Conservation (phyloP, 2,113 vertebrate genomes). For the Platysternon megacephalum region DNA sequence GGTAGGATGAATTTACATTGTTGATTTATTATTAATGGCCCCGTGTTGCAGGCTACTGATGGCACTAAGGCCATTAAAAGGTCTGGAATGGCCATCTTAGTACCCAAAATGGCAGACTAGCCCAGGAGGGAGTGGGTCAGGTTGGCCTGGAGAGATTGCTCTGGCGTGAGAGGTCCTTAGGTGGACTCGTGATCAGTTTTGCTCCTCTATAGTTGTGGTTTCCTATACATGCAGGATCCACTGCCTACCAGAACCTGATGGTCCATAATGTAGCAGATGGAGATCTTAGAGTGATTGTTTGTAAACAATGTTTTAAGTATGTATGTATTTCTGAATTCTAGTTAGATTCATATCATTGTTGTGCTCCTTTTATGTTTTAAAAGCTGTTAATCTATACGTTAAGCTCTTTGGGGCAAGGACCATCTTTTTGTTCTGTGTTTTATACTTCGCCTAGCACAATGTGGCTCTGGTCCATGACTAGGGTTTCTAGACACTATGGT, state of each 20-base stretch:
- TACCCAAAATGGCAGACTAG: neutral
- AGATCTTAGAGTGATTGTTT: constrained; percentile 17
- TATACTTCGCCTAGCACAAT: neutral
- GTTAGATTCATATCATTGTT: neutral
- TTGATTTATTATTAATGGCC: neutral
- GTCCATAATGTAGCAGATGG: neutral
- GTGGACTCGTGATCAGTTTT: neutral
- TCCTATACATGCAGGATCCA: constrained; percentile 14
- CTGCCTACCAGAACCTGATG: constrained; percentile 2
- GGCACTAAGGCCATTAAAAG: neutral
- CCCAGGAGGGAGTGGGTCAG: neutral
- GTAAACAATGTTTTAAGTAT: neutral
- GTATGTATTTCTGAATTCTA: neutral
- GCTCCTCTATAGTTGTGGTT: constrained; percentile 20
- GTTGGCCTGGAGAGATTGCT: neutral
- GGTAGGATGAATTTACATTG: constrained; percentile 77
- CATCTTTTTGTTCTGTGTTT: neutral
- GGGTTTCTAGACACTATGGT: neutral
- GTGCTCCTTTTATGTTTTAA: constrained; percentile 7
- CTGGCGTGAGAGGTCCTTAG: neutral
- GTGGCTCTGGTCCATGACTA: neutral
- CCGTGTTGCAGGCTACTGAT: neutral
- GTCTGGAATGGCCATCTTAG: neutral
- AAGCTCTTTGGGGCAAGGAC: neutral
- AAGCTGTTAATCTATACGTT: neutral